Evolutionary conservation across 2,888 invertebrate genomes (phyloP), one percentile per base, ranked within the genome.

Genomic region (Epistrophella euchroma): DNA sequence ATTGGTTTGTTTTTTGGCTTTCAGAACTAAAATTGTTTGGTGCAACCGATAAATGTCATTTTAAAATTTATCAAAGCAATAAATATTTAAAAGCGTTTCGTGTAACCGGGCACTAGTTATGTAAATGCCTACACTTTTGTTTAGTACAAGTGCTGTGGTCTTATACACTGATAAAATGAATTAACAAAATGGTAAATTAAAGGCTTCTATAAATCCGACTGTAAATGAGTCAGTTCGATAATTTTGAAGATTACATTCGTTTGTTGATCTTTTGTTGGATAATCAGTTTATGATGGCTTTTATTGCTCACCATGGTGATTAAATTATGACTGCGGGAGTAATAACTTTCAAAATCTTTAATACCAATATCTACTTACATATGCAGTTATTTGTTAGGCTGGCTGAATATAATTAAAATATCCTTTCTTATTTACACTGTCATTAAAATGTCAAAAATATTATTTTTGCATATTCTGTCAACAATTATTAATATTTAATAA

Each of bases 401-500:
- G 3, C 13, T 22, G 25, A 52, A 25, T 9, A 15, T 47, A 19
- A 35, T 47, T 35, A 66, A 66, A 66, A 22, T 32, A 47, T 47
- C 45, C 32, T 32, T 47, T 47, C 35, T 66, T 19, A 47, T 55
- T 74, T 35, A 45, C n/a, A 55, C 2, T 28, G 5, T 17, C n/a
- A 45, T 74, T 50, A 28, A 64, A 25, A 43, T 1, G 40, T 43
- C 55, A 56, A 55, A 75, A 74, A n/a, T 47, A 32, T 10, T 19
- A 35, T 32, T 22, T 22, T 56, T 64, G 19, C 43, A 66, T 45
- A n/a, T 28, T 43, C 37, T 28, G n/a, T 19, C 40, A 15, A 19
- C 22, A 64, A 66, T 43, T 75, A 45, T 64, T 19, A 58, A 28
- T 68, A 66, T 66, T 66, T 56, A 56, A 75, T 47, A 28, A 13